These are phyloP conservation scores for Dryoscopus gambensis DNA, from an alignment of 2,113 vertebrate species.

Conservation along the genomic window DNA sequence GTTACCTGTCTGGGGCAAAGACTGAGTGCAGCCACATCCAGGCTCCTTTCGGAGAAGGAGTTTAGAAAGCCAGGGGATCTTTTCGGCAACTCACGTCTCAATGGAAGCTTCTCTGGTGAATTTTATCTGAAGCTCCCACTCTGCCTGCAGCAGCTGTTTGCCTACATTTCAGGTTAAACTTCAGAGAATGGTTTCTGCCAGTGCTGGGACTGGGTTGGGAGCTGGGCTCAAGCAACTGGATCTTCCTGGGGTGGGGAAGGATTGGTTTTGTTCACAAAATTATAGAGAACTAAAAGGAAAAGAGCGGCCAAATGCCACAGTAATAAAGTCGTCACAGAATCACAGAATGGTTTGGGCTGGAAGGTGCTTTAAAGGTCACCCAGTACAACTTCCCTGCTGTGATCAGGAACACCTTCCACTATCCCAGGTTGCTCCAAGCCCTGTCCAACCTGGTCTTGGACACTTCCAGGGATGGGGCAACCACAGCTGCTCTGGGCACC, in stretches of 20 bases:
- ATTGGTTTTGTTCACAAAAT: background rate
- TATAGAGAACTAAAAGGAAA: background rate
- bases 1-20: background rate
- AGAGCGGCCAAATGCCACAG: background rate
- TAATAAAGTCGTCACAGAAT: background rate
- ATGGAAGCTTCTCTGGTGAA: background rate
- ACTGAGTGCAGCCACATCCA: background rate
- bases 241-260: rapidly evolving
- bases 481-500: too few species aligned
- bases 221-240: rapidly evolving
- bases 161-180: background rate
- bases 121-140: background rate
- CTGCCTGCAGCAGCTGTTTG: background rate
- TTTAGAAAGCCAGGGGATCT: background rate
- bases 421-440: background rate
- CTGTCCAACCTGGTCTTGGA: background rate
- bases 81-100: background rate
- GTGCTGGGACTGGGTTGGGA: background rate
- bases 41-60: background rate
- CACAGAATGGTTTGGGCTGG: background rate
- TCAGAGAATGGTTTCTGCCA: background rate
- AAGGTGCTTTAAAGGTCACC: background rate
- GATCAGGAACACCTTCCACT: background rate
- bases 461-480: background rate
- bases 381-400: too few species aligned